phyloP scores from a whole-genome alignment of 2,888 invertebrate species.

The Yponomeuta malinellus region DNA sequence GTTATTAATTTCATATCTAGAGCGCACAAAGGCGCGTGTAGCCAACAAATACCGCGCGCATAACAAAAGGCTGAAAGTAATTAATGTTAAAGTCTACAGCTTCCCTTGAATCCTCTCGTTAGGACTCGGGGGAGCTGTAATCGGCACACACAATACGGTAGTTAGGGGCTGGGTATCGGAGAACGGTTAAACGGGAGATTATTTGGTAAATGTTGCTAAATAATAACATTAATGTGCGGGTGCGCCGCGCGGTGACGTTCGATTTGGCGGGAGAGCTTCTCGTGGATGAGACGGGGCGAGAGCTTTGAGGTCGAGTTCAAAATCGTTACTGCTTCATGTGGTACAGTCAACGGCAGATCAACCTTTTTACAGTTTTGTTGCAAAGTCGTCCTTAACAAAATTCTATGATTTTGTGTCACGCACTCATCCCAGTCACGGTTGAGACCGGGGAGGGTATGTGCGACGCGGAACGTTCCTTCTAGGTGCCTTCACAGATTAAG shows the following conservation, averaged over 20 bases:
- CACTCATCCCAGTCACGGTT: too few species aligned
- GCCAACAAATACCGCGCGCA: slow-evolving; percentile 54
- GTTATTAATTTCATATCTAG: slow-evolving; percentile 57
- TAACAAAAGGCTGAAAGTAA: slow-evolving; percentile 61
- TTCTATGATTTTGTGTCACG: too few species aligned
- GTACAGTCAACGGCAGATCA: not conserved
- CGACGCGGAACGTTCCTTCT: too few species aligned
- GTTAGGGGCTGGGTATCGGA: slow-evolving; percentile 64
- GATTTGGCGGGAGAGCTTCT: slow-evolving; percentile 23
- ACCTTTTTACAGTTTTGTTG: not conserved
- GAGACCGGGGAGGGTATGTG: too few species aligned
- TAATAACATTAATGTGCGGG: slow-evolving; percentile 68
- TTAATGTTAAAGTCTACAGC: slow-evolving; percentile 53
- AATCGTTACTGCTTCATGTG: not conserved
- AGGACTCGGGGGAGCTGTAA: slow-evolving; percentile 51
- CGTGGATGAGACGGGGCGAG: not conserved
- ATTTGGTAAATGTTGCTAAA: slow-evolving; percentile 75
- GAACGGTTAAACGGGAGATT: slow-evolving; percentile 73
- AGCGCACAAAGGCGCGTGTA: slow-evolving; percentile 64
- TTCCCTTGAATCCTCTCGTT: slow-evolving; percentile 56
- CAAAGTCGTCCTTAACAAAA: not conserved
- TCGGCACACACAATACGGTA: slow-evolving; percentile 63
- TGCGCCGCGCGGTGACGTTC: slow-evolving; percentile 24
- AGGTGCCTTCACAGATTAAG: too few species aligned
- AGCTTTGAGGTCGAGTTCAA: not conserved